Evolutionary conservation across 2,113 vertebrate species (phyloP).

Genomic region (Pseudorectes ferrugineus): DNA sequence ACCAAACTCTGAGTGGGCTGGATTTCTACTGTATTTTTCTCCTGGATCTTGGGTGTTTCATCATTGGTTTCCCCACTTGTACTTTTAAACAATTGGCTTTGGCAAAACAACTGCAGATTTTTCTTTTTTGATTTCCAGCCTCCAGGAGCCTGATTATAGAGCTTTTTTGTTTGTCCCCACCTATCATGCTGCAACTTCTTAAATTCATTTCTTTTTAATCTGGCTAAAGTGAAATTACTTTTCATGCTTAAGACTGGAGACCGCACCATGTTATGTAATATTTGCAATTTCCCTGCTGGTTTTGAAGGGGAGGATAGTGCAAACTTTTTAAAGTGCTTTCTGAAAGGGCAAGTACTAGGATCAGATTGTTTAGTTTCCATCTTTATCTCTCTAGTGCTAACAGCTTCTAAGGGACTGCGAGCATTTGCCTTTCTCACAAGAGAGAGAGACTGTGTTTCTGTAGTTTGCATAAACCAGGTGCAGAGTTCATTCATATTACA

Average conservation of each 20-base stretch:
- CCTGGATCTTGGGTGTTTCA: slow-evolving; percentile 15
- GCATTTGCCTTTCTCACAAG: slow-evolving; percentile 90
- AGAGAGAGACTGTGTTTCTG: slow-evolving; percentile 92
- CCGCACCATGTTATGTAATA: slow-evolving; percentile 72
- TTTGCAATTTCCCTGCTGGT: slow-evolving; percentile 77
- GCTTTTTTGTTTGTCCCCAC: slow-evolving; percentile 63
- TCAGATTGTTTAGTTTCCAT: slow-evolving; percentile 72
- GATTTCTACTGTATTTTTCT: slow-evolving; percentile 26
- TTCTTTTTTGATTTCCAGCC: slow-evolving; percentile 70
- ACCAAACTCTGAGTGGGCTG: slow-evolving; percentile 21
- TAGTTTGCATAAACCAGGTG: slow-evolving; percentile 98
- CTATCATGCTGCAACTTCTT: slow-evolving; percentile 64
- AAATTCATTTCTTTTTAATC: slow-evolving; percentile 72
- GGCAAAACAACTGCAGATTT: slow-evolving; percentile 69
- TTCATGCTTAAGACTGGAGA: slow-evolving; percentile 70
- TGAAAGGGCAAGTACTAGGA: slow-evolving; percentile 82
- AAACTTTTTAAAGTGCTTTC: slow-evolving; percentile 96
- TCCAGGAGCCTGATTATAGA: slow-evolving; percentile 30
- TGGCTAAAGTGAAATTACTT: slow-evolving; percentile 74
- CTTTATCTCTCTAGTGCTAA: slow-evolving; percentile 79
- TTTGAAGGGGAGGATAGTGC: slow-evolving; percentile 88
- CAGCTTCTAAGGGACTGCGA: slow-evolving; percentile 83
- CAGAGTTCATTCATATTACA: slow-evolving; percentile 87
- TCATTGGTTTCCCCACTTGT: background rate
- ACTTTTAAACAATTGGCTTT: slow-evolving; percentile 65